A percentile compares a stretch with the other conserved stretches of the same genome.
Evolutionary conservation across 2,888 invertebrate genomes (phyloP).

Genomic region (Eristalinus sepulchralis): DNA sequence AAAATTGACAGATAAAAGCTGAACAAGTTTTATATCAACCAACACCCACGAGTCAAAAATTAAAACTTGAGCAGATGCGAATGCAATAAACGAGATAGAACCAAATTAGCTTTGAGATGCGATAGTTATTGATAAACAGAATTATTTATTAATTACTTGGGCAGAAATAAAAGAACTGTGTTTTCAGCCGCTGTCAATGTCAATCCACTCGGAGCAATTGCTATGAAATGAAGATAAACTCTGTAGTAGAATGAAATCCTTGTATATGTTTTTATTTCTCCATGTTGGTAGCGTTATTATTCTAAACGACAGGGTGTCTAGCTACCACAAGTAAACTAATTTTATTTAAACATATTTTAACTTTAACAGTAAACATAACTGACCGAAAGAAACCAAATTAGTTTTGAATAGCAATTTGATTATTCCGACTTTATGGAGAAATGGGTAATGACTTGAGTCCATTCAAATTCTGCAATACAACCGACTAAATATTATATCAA

Average conservation of each 20-base stretch:
- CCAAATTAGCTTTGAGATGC: neutral
- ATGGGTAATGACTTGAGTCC: no score
- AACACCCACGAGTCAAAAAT: constrained; percentile 52
- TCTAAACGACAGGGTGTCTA: constrained; percentile 6
- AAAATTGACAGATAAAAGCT: constrained; percentile 61
- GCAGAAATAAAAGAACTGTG: constrained; percentile 43
- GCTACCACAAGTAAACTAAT: no score
- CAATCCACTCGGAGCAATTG: constrained; percentile 55
- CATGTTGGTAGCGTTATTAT: constrained; percentile 18
- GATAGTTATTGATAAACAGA: neutral
- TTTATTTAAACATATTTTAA: no score
- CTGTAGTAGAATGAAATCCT: constrained; percentile 49
- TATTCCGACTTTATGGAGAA: no score
- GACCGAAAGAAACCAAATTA: no score
- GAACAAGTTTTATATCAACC: constrained; percentile 63
- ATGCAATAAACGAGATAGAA: neutral
- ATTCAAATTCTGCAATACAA: no score
- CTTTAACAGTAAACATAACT: no score
- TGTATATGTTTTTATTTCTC: neutral
- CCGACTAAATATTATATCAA: no score
- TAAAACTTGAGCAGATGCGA: neutral
- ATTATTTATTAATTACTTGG: constrained; percentile 49
- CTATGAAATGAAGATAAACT: constrained; percentile 53
- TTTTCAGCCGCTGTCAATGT: constrained; percentile 70
- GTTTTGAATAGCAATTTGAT: no score